Conservation (phyloP, 2,113 vertebrate species). For the Capricornis sumatraensis region DNA sequence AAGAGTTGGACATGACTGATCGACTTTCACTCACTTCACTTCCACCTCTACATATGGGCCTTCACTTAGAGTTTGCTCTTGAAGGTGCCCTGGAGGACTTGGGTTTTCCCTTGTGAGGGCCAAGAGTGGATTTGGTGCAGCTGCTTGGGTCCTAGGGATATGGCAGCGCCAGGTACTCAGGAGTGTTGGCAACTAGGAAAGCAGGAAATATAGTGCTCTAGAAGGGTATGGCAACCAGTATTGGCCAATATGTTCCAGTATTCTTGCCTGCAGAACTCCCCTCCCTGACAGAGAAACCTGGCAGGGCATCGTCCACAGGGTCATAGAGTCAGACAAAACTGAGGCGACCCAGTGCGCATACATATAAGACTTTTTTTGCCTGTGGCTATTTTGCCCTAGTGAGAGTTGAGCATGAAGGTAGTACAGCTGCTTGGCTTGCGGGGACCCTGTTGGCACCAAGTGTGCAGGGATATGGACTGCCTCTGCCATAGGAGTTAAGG, state of each 20-base stretch:
- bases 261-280: background rate
- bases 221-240: background rate
- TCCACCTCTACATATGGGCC: background rate
- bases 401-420: background rate
- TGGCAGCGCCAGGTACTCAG: background rate
- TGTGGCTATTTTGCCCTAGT: background rate
- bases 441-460: background rate
- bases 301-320: background rate
- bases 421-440: background rate
- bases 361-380: background rate
- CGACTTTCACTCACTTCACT: background rate
- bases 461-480: background rate
- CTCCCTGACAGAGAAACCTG: background rate
- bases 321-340: background rate
- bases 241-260: background rate
- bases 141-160: background rate
- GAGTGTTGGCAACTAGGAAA: background rate
- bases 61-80: background rate
- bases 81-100: background rate
- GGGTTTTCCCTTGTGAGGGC: background rate
- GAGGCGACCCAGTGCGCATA: background rate
- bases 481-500: background rate
- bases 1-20: background rate
- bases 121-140: background rate
- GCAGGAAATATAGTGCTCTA: background rate